phyloP scores from a whole-genome alignment of 2,797 vertebrate genomes.

The Cichlasoma orientale region DNA sequence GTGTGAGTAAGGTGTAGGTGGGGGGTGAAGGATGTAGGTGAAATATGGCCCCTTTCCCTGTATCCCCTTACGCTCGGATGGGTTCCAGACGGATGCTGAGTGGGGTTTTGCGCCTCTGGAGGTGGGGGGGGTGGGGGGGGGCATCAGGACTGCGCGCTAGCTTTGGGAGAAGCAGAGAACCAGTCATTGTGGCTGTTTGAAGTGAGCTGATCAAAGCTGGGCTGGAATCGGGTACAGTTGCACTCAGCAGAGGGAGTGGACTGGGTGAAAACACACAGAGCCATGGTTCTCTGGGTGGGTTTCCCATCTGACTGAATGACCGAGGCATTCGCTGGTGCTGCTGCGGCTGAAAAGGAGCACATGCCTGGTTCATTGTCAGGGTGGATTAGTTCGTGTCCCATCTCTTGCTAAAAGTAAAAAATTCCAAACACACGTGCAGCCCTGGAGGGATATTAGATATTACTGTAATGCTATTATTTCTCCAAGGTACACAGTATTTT shows the following conservation, averaged over 20 bases:
- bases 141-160: slow-evolving; percentile 23
- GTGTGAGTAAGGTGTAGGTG: slow-evolving; percentile 42
- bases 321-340: slow-evolving; percentile 12
- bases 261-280: slow-evolving; percentile 37
- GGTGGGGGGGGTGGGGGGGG: slow-evolving; percentile 23
- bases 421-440: neutral
- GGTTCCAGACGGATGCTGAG: slow-evolving; percentile 48
- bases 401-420: slow-evolving; percentile 1
- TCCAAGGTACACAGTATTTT: neutral
- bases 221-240: slow-evolving; percentile 41
- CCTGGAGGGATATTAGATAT: neutral
- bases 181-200: slow-evolving; percentile 61
- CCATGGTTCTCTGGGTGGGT: slow-evolving; percentile 35
- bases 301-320: slow-evolving; percentile 36
- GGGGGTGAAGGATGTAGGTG: slow-evolving; percentile 48
- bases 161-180: slow-evolving; percentile 43
- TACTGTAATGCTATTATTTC: neutral
- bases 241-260: slow-evolving; percentile 42
- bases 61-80: slow-evolving; percentile 56
- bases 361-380: slow-evolving; percentile 20
- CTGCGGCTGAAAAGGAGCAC: slow-evolving; percentile 5
- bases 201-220: slow-evolving; percentile 71
- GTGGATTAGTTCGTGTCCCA: slow-evolving; percentile 14
- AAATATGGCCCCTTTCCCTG: slow-evolving; percentile 43
- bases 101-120: slow-evolving; percentile 40